Evolutionary conservation across 2,888 invertebrate species (phyloP), one percentile per base, ranked within the genome.

Genomic region (Hermaeophaga mercurialis): DNA sequence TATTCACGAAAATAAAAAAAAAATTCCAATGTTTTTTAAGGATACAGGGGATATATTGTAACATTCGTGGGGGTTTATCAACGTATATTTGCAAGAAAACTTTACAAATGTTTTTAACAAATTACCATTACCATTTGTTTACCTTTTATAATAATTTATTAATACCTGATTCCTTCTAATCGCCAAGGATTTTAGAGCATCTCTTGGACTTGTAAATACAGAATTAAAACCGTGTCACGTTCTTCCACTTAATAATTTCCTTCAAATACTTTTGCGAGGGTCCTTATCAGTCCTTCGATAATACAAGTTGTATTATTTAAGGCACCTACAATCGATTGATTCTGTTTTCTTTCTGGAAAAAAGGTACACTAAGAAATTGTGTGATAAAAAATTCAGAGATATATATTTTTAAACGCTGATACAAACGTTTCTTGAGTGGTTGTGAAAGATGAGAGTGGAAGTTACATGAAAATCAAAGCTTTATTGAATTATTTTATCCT

Each of bases 171-270:
- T n/a, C n/a, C n/a, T n/a, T 22, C 22, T 5, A 36, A 39, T 56
- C n/a, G 43, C 52, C 3, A 46, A 56, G 1, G 56, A 50, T 9
- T 56, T 34, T 7, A n/a, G n/a, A 11, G 33, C 6, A 12, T 33
- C 17, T 36, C 2, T 36, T 36, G 17, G 7, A 15, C 15, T 36
- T 8, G n/a, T 15, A 36, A 36, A 17, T 14, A 7, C 6, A 17
- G 15, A 39, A 39, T 39, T 39, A 39, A 11, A 39, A 18, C 2
- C 18, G 5, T 39, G 39, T 4, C 39, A 39, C 39, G 39, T 39
- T 39, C 19, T 9, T 3, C 18, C 39, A 18, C 39, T 39, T 33
- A 33, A 26, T 36, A 17, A 39, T 18, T 39, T 14, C 19, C 6
- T 39, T 18, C 9, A 33, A 39, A 36, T 3, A 7, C 15, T 4